Evolutionary conservation across 92 coral and sea anemone species (phyloP), one percentile per base, ranked within the genome.

Genomic region (Porites evermanni): DNA sequence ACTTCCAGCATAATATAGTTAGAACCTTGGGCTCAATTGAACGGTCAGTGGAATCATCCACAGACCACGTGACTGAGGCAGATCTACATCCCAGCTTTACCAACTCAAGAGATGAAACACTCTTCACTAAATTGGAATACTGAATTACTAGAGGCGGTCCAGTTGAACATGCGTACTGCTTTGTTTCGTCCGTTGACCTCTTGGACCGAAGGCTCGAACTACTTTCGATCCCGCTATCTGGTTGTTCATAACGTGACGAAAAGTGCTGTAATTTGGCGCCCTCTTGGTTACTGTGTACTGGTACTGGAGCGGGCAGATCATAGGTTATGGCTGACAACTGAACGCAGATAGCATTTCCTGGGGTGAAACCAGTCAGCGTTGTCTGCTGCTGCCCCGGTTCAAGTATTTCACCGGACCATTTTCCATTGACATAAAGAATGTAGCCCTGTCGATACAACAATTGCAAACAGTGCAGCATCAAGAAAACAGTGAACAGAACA

Each of bases 181-280:
- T 23, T 10, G 79, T 7, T 38, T 77, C 69, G 3, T 82, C 86
- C 7, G 70, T 65, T n/a, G 89, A 84, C 38, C 73, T 70, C 32
- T 82, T 89, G 18, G 86, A 29, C 7, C 64, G 53, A 17, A 80
- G 52, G 72, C 98, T 94, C 1, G 98, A 92, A 75, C 98, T 79
- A 51, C 98, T 94, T 75, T 94, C 98, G 2, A 94, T 93, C 3
- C 98, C 98, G 60, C 98, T 94, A 72, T 94, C 95, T 13, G 64
- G 88, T 17, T 84, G 79, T 12, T 94, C 98, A 64, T 67, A 78
- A n/a, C 71, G 47, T 1, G 56, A 53, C 2, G 72, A 70, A 1
- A 72, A 84, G 52, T 44, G 77, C 21, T 68, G 68, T 18, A 77
- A 67, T 2, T 66, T 76, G 47, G 9, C 77, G 51, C 64, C 56